Evolutionary conservation across 2,888 invertebrate species (phyloP).

Genomic region (Brenthis daphne): DNA sequence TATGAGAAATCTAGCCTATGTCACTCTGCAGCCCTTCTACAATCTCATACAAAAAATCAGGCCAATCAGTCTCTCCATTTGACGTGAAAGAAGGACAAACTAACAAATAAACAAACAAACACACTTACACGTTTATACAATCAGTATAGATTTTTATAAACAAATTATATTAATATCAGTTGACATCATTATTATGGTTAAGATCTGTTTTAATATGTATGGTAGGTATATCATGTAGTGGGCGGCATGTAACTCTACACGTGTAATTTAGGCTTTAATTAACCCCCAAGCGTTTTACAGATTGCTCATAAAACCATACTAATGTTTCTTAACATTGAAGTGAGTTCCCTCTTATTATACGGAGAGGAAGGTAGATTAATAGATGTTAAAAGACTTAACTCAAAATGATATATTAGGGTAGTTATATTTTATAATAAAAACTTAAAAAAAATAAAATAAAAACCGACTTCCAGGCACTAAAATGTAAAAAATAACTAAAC

Average conservation of each 20-base stretch:
- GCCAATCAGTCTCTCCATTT: too few species aligned
- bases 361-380: slow-evolving; percentile 3
- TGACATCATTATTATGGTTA: slow-evolving; percentile 3
- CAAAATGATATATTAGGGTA: neutral
- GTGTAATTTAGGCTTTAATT: slow-evolving; percentile 24
- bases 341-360: slow-evolving; percentile 12
- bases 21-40: too few species aligned
- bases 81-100: too few species aligned
- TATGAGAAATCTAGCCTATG: too few species aligned
- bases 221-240: neutral
- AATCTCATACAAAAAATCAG: too few species aligned
- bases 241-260: slow-evolving; percentile 11
- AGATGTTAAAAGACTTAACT: slow-evolving; percentile 4
- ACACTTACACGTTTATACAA: too few species aligned
- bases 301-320: slow-evolving; percentile 27
- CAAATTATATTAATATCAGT: slow-evolving; percentile 1
- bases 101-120: too few species aligned
- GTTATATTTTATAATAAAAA: neutral
- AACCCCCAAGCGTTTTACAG: slow-evolving; percentile 17
- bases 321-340: slow-evolving; percentile 12
- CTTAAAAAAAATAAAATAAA: too few species aligned
- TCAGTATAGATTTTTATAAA: too few species aligned
- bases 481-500: too few species aligned
- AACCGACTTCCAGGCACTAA: too few species aligned
- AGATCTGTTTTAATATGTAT: slow-evolving; percentile 15